Conservation (phyloP, 92 coral and sea anemone genomes). For the Parazoanthus atlanticus region DNA sequence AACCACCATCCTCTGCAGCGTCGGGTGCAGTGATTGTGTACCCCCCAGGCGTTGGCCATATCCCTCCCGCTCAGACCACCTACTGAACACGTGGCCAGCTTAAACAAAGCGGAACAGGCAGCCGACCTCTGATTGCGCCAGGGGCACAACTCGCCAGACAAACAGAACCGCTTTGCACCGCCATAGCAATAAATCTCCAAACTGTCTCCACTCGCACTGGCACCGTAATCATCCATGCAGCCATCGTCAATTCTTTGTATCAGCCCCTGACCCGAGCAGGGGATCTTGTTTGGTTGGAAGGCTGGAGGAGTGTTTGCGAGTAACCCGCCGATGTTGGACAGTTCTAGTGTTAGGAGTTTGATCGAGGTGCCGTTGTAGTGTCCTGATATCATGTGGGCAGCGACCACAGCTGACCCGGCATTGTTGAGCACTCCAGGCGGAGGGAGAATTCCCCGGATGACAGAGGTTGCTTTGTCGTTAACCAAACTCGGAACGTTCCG, state of each 20-base stretch:
- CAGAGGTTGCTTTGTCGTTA: slow-evolving; percentile 15
- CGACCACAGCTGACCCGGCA: slow-evolving; percentile 40
- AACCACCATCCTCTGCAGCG: slow-evolving; percentile 46
- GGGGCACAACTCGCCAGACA: slow-evolving; percentile 43
- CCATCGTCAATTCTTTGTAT: slow-evolving; percentile 42
- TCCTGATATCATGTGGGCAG: slow-evolving; percentile 37
- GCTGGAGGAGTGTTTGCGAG: slow-evolving; percentile 38
- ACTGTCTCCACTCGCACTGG: slow-evolving; percentile 32
- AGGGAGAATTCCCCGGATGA: slow-evolving; percentile 33
- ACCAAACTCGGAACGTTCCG: slow-evolving; percentile 1
- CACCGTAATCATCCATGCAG: slow-evolving; percentile 45
- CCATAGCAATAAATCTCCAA: slow-evolving; percentile 46
- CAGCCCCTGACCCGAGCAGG: slow-evolving; percentile 46
- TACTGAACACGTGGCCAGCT: slow-evolving; percentile 46
- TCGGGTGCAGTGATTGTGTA: slow-evolving; percentile 35
- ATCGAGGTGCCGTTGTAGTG: slow-evolving; percentile 5
- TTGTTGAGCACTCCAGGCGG: slow-evolving; percentile 29
- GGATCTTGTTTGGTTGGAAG: slow-evolving; percentile 47
- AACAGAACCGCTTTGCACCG: slow-evolving; percentile 50
- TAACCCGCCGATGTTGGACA: slow-evolving; percentile 43
- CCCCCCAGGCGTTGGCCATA: slow-evolving; percentile 45
- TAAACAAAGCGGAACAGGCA: slow-evolving; percentile 50
- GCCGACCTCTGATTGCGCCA: slow-evolving; percentile 44
- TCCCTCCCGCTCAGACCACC: slow-evolving; percentile 33
- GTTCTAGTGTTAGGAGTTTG: slow-evolving; percentile 46